Percentiles rank a stretch among this genome's conserved stretches.
Conservation (phyloP, 2,888 invertebrate species). For the Pterostichus niger region DNA sequence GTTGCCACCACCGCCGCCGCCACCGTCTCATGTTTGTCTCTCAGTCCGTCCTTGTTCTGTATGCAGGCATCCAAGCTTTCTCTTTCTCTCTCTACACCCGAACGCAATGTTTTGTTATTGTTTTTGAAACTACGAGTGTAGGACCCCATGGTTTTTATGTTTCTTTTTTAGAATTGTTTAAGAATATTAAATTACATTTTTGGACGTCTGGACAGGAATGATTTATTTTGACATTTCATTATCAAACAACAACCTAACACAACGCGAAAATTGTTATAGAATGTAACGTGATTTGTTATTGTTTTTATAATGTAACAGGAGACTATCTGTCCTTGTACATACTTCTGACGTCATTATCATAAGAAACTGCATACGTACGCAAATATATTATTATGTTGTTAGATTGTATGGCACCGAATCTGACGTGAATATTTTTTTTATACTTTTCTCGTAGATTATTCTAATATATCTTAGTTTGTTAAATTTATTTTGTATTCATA, state of each 20-base stretch:
- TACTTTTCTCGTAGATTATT: too few relatives aligned
- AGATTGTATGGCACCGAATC: slow-evolving; percentile 20
- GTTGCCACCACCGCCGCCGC: background rate
- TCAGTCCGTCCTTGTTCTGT: background rate
- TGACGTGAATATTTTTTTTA: background rate
- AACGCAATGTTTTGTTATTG: slow-evolving; percentile 35
- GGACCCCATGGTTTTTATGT: background rate
- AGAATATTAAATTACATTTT: too few relatives aligned
- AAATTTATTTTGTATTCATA: too few relatives aligned
- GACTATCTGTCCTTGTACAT: slow-evolving; percentile 24
- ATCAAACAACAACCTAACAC: slow-evolving; percentile 21
- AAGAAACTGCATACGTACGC: slow-evolving; percentile 29
- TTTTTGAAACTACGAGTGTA: slow-evolving; percentile 6
- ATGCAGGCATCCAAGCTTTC: too few relatives aligned
- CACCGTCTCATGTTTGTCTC: slow-evolving; percentile 28
- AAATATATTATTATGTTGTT: background rate
- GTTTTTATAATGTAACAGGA: slow-evolving; percentile 36
- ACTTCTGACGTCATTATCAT: slow-evolving; percentile 28
- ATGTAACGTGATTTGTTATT: slow-evolving; percentile 40
- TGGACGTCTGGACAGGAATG: background rate
- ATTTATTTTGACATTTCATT: background rate
- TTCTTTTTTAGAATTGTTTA: too few relatives aligned
- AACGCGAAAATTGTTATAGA: slow-evolving; percentile 36
- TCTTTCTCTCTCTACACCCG: slow-evolving; percentile 19
- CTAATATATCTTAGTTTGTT: too few relatives aligned